Base-by-base conservation (phyloP, 2,797 vertebrate species). In the Taenioides sp. region DNA sequence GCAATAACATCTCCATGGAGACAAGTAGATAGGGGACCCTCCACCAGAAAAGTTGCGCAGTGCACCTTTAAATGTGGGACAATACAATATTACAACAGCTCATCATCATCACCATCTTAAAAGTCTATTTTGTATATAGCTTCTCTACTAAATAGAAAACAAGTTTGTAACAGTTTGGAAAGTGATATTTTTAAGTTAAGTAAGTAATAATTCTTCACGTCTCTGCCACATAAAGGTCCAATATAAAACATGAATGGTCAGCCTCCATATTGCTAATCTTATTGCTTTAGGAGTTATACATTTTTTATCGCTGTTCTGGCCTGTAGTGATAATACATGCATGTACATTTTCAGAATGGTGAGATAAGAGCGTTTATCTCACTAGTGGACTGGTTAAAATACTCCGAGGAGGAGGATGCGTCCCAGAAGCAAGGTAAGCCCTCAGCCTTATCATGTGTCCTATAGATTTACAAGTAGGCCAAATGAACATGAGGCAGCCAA, bases 401-500 rank as follows among this genome's bases (percentile, higher is more conserved):
- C 74, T 37, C 54, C 57, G 40, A 6, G 28, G 59, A 59, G 72
- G 31, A 40, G 68, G 18, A 57, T 18, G 28, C 74, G 5, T 69
- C 70, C 72, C 69, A 64, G 43, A 64, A 57, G 68, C 62, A 43
- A 64, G 71, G 65, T 62, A 49, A 73, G 58, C 22, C 3, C 64
- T 69, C 37, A 12, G 67, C 34, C 67, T 73, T 80, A 71, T 73
- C 50, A 71, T 74, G 55, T 63, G 68, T 77, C 54, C 31, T 54
- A 77, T 60, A 67, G 79, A 78, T 85, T 77, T 70, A 31, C 65
- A 75, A 73, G 70, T 72, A 59, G 71, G 63, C 61, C 64, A 83
- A 79, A 81, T 86, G 65, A 78, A 74, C 68, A 81, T 72, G 65
- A 70, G 72, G 73, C 25, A 25, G 77, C 69, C 17, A 70, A 69